Evolutionary conservation across 2,113 vertebrate species (phyloP).

Genomic region (Lates calcarifer): DNA sequence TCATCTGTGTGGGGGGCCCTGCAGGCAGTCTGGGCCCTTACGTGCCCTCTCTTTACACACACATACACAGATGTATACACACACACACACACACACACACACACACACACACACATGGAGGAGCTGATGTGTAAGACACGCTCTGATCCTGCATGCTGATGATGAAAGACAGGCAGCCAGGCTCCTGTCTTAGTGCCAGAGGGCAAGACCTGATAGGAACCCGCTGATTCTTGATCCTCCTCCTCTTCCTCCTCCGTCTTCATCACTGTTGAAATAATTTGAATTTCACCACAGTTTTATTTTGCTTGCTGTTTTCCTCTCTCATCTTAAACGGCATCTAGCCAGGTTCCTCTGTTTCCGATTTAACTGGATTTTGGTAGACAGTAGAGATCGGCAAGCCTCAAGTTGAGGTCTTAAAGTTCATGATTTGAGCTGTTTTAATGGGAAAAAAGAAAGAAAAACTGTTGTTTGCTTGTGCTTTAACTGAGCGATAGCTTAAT

Average conservation of each 20-base stretch:
- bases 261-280: constrained; percentile 64
- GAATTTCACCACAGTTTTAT: constrained; percentile 48
- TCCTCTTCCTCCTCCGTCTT: constrained; percentile 61
- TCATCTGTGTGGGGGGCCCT: constrained; percentile 83
- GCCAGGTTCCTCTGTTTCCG: constrained; percentile 20
- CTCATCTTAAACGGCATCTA: constrained; percentile 30
- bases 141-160: constrained; percentile 81
- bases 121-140: constrained; percentile 77
- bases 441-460: constrained; percentile 1
- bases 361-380: constrained; percentile 21
- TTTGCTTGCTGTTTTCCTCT: constrained; percentile 20
- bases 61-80: constrained; percentile 52
- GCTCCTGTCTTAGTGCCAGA: constrained; percentile 79
- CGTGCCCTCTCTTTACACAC: constrained; percentile 75
- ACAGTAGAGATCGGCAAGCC: constrained; percentile 9
- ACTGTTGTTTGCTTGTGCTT: constrained; percentile 10
- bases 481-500: not conserved
- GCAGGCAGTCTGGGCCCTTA: constrained; percentile 84
- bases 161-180: constrained; percentile 82
- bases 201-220: constrained; percentile 77
- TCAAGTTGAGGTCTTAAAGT: constrained; percentile 28
- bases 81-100: constrained; percentile 10
- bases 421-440: constrained; percentile 31
- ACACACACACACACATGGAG: constrained; percentile 57
- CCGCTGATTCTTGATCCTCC: constrained; percentile 72